These are phyloP conservation scores for Lanius collurio DNA, from an alignment of 2,113 vertebrate genomes.

Conservation along the genomic window DNA sequence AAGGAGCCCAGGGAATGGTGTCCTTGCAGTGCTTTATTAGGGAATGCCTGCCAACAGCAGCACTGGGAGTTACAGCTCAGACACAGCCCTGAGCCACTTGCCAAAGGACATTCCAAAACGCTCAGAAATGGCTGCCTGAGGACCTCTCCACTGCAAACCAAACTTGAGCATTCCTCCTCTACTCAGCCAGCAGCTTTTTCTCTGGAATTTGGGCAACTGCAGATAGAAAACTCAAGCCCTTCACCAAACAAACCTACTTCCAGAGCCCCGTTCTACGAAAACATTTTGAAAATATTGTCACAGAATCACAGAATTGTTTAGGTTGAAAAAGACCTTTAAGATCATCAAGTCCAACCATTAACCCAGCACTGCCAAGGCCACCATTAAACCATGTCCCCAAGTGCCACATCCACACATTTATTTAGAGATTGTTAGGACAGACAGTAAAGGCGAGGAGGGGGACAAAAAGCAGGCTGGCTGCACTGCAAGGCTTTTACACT, in stretches of 20 bases:
- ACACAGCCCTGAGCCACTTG: neutral
- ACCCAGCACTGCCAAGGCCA: neutral
- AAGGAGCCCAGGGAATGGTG: neutral
- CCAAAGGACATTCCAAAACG: neutral
- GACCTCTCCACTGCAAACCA: neutral
- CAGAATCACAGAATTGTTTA: neutral
- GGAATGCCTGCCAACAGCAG: slow-evolving; percentile 35
- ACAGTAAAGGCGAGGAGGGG: neutral
- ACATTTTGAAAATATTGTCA: neutral
- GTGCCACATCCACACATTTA: neutral
- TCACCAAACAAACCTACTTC: neutral
- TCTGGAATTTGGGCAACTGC: neutral
- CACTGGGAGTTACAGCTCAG: neutral
- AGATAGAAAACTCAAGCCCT: neutral
- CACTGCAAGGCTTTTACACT: neutral
- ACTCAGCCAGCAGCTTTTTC: neutral
- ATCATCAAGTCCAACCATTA: neutral
- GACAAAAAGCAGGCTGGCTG: neutral
- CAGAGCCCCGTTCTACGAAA: neutral
- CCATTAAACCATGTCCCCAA: neutral
- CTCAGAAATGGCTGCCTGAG: neutral
- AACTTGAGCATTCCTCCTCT: neutral
- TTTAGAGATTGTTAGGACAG: neutral
- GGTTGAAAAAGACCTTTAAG: neutral
- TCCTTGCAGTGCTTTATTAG: neutral